A percentile compares a stretch with the other conserved stretches of the same genome.
Conservation (phyloP, 2,113 vertebrate genomes). For the Bostrychus sinensis region DNA sequence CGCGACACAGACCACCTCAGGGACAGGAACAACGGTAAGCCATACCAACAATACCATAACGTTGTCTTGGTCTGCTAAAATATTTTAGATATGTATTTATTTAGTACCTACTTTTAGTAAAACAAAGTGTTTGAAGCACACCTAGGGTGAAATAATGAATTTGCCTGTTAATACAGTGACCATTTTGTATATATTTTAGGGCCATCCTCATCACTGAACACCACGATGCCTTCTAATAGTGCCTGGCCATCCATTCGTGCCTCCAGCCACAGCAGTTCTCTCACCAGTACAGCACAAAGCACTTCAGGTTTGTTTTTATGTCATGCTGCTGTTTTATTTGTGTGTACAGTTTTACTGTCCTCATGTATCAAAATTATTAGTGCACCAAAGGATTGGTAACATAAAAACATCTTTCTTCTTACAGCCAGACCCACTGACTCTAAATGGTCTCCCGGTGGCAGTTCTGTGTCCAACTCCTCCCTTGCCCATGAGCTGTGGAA, state of each 20-base stretch:
- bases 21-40: slow-evolving; percentile 97
- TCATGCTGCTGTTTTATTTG: no score
- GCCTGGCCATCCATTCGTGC: slow-evolving; percentile 99
- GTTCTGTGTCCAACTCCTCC: slow-evolving; percentile 95
- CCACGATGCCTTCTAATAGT: slow-evolving; percentile 99
- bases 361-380: no score
- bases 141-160: no score
- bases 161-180: background rate
- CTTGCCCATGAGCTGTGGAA: slow-evolving; percentile 99
- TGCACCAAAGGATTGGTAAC: background rate
- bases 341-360: no score
- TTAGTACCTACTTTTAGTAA: no score
- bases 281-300: slow-evolving; percentile 99
- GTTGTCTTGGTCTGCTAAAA: no score
- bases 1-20: slow-evolving; percentile 99
- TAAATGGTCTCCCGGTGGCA: slow-evolving; percentile 95
- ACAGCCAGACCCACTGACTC: slow-evolving; percentile 98
- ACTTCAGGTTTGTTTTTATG: slow-evolving; percentile 87
- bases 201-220: slow-evolving; percentile 99
- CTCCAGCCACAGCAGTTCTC: slow-evolving; percentile 99
- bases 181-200: slow-evolving; percentile 74
- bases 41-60: background rate
- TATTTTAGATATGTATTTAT: no score
- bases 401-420: slow-evolving; percentile 3
- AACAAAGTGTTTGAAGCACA: no score